A percentile compares a stretch with the other conserved stretches of the same genome.
phyloP scores from a whole-genome alignment of 1,140 invertebrate species.

The Oryctes rhinoceros region DNA sequence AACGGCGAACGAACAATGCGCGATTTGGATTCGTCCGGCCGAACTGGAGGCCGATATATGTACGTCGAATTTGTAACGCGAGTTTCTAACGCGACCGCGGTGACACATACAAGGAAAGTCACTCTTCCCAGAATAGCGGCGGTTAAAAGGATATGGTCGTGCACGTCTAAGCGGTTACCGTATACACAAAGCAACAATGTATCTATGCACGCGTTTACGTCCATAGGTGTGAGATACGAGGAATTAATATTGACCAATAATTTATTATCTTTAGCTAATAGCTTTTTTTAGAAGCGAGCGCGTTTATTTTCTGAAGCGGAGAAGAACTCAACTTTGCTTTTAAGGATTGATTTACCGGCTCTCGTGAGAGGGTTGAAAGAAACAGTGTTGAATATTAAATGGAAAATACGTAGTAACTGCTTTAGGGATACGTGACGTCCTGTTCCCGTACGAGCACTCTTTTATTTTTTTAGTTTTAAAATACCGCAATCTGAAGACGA shows the following conservation, averaged over 20 bases:
- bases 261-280: background rate
- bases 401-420: too few relatives aligned
- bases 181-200: background rate
- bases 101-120: slow-evolving; percentile 34
- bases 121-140: slow-evolving; percentile 30
- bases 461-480: too few relatives aligned
- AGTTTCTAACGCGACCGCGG: background rate
- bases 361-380: background rate
- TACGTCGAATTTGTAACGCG: slow-evolving; percentile 16
- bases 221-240: background rate
- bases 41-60: background rate
- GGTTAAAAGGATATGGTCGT: background rate
- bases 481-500: too few relatives aligned
- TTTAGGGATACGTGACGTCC: too few relatives aligned
- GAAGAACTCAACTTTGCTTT: slow-evolving; percentile 26
- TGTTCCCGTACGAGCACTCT: too few relatives aligned
- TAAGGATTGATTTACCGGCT: background rate
- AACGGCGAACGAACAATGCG: background rate
- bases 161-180: background rate
- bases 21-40: background rate
- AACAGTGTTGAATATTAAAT: background rate
- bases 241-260: slow-evolving; percentile 29
- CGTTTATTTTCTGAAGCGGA: background rate
- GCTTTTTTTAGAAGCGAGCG: background rate
- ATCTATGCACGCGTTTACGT: background rate